Percentiles rank a stretch among this genome's conserved stretches.
These are phyloP conservation scores for Anomalospiza imberbis DNA, from an alignment of 2,797 vertebrate genomes.

Conservation along the genomic window DNA sequence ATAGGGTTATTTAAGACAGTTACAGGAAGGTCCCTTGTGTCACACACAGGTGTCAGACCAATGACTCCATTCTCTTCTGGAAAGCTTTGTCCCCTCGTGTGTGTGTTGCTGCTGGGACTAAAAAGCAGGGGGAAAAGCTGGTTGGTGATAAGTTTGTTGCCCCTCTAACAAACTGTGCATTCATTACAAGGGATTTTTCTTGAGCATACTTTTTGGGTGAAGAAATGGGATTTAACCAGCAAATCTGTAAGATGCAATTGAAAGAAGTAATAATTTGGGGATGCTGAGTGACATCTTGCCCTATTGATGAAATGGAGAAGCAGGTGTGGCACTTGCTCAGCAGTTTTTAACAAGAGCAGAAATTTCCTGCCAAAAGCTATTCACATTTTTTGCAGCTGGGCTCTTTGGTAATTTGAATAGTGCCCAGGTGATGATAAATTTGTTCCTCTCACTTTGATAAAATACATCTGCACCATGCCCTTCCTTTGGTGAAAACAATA, in stretches of 20 bases:
- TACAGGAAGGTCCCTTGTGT: neutral
- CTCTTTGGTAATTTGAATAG: neutral
- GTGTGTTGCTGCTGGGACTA: neutral
- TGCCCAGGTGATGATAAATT: neutral
- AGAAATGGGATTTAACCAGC: neutral
- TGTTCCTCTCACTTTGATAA: neutral
- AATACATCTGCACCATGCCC: neutral
- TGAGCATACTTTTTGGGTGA: neutral
- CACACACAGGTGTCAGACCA: neutral
- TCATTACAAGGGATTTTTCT: neutral
- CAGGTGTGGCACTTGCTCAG: neutral
- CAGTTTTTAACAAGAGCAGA: neutral
- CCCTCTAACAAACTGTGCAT: neutral
- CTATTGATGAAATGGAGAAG: neutral
- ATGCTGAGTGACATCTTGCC: neutral
- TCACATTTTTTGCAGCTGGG: neutral
- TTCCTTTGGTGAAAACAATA: neutral
- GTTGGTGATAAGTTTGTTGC: neutral
- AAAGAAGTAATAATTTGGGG: neutral
- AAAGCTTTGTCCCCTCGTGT: neutral
- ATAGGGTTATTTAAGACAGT: neutral
- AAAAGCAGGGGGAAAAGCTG: neutral
- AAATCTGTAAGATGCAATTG: neutral
- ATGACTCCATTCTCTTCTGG: neutral
- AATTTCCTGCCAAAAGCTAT: neutral